Conservation (phyloP, 2,113 vertebrate genomes). For the Columbina picui region DNA sequence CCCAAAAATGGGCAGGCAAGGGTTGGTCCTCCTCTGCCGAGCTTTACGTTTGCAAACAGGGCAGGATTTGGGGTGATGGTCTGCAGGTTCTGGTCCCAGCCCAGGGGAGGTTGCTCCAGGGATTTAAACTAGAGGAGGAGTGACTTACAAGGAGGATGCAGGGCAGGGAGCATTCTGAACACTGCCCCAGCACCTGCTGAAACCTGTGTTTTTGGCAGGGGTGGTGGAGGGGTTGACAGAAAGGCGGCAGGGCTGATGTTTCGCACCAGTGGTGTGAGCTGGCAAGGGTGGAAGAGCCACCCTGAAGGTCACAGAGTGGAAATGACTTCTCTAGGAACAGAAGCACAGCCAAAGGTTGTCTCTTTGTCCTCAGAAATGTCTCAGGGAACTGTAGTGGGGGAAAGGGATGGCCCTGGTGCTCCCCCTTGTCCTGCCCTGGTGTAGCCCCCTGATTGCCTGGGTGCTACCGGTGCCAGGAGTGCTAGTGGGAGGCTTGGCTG, state of each 20-base stretch:
- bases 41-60: neutral
- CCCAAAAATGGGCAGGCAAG: neutral
- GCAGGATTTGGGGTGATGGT: neutral
- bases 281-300: neutral
- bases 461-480: neutral
- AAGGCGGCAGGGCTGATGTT: neutral
- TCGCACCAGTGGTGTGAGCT: neutral
- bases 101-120: rapidly evolving
- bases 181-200: neutral
- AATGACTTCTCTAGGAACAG: neutral
- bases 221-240: neutral
- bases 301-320: neutral
- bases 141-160: neutral
- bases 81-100: neutral
- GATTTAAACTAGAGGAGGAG: neutral
- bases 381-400: neutral
- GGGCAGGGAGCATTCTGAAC: neutral
- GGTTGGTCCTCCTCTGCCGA: rapidly evolving
- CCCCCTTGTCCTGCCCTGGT: neutral
- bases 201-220: neutral
- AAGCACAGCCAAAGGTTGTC: rapidly evolving
- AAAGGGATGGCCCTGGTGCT: neutral
- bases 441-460: neutral
- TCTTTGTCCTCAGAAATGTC: neutral
- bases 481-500: neutral